Evolutionary conservation across 1,140 invertebrate species (phyloP).

Genomic region (Bombus fervidus): DNA sequence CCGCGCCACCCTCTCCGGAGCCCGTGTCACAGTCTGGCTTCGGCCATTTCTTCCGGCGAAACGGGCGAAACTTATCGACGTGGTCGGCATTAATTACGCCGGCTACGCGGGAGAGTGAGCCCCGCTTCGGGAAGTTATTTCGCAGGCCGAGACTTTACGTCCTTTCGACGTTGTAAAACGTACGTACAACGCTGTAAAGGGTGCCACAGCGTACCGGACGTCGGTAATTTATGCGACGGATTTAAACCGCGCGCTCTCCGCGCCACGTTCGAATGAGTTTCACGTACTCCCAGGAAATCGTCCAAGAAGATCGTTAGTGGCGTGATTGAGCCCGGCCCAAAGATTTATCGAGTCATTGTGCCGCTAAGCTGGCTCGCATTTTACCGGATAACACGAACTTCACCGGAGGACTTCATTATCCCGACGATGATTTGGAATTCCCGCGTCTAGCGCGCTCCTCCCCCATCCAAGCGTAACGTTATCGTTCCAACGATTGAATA

Average conservation of each 20-base stretch:
- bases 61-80: slow-evolving; percentile 58
- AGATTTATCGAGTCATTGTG: slow-evolving; percentile 45
- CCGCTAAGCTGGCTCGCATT: slow-evolving; percentile 25
- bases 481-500: background rate
- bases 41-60: slow-evolving; percentile 43
- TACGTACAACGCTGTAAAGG: slow-evolving; percentile 34
- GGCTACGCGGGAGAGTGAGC: slow-evolving; percentile 1
- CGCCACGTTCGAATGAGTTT: slow-evolving; percentile 47
- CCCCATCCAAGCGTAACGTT: background rate
- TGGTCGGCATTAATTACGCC: slow-evolving; percentile 60
- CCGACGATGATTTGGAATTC: slow-evolving; percentile 16
- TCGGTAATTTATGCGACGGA: slow-evolving; percentile 63
- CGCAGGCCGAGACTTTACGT: slow-evolving; percentile 48
- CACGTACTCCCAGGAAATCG: slow-evolving; percentile 54
- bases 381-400: slow-evolving; percentile 34
- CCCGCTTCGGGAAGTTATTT: slow-evolving; percentile 57
- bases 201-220: slow-evolving; percentile 34
- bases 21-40: background rate
- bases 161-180: slow-evolving; percentile 51
- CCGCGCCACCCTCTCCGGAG: background rate
- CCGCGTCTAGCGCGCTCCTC: too few species aligned
- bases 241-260: slow-evolving; percentile 41
- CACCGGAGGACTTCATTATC: slow-evolving; percentile 34
- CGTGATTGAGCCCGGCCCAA: slow-evolving; percentile 37
- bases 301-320: slow-evolving; percentile 39